Percentiles rank a stretch among this genome's conserved stretches.
Evolutionary conservation across 2,888 invertebrate species (phyloP).

Genomic region (Amblyjoppa proteus): DNA sequence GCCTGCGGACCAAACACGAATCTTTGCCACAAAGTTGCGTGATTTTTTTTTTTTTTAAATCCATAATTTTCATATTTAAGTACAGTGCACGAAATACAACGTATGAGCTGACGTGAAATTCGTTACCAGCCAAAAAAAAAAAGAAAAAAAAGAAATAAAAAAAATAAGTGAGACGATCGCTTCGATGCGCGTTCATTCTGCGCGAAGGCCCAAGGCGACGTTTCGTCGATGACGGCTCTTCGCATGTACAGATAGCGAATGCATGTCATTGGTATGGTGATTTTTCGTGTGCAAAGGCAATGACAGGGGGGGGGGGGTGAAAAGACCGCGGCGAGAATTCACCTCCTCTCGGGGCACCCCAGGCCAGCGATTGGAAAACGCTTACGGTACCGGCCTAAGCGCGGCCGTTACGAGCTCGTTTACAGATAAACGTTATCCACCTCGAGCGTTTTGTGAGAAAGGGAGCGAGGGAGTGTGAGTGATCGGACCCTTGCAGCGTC

Average conservation of each 20-base stretch:
- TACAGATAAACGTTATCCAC: constrained; percentile 80
- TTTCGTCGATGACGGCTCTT: constrained; percentile 24
- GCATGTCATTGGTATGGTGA: constrained; percentile 60
- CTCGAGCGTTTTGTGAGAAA: constrained; percentile 58
- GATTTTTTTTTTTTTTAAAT: no score
- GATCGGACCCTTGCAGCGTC: constrained; percentile 9
- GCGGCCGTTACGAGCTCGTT: constrained; percentile 65
- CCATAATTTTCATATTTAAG: no score
- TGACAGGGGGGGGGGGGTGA: constrained; percentile 43
- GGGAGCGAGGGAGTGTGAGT: constrained; percentile 17
- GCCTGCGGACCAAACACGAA: no score
- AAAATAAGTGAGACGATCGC: background rate
- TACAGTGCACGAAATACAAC: no score
- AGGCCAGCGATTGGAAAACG: constrained; percentile 81
- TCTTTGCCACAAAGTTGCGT: no score
- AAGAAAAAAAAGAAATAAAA: background rate
- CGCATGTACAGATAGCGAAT: constrained; percentile 16
- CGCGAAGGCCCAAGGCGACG: constrained; percentile 34
- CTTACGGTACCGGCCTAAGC: constrained; percentile 74
- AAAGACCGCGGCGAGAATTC: constrained; percentile 50
- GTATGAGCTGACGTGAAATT: background rate
- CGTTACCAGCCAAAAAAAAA: background rate
- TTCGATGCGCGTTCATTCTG: constrained; percentile 18
- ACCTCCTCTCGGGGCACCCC: constrained; percentile 45
- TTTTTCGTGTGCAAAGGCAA: constrained; percentile 58